These are phyloP conservation scores for Catharus fuscescens DNA, from an alignment of 2,113 vertebrate genomes.

Conservation along the genomic window DNA sequence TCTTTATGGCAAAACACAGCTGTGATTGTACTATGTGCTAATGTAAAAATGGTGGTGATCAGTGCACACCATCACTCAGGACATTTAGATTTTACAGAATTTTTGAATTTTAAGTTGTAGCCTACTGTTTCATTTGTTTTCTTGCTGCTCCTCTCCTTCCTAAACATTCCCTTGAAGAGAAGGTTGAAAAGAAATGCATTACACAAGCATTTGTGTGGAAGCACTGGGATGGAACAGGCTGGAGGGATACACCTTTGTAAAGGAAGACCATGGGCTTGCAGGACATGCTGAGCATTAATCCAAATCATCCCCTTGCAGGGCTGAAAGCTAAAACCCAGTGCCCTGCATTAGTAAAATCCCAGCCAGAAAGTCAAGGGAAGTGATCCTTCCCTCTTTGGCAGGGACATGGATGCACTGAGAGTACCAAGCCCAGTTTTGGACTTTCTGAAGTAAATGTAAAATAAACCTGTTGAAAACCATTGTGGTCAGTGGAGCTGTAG, in stretches of 20 bases:
- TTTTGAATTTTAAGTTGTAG: neutral
- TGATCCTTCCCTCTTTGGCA: neutral
- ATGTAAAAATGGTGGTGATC: neutral
- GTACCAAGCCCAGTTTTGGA: neutral
- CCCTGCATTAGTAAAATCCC: neutral
- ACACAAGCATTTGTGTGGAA: neutral
- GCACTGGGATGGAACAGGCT: neutral
- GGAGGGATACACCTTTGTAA: accelerated
- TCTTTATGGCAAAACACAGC: neutral
- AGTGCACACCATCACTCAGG: neutral
- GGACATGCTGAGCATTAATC: neutral
- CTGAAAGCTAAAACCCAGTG: neutral
- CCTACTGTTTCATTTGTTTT: neutral
- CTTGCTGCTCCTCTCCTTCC: neutral
- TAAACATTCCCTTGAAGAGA: neutral
- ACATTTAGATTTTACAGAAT: neutral
- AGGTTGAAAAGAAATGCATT: neutral
- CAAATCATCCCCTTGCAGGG: neutral
- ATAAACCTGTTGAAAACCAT: neutral
- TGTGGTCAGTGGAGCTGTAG: neutral
- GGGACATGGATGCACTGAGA: accelerated
- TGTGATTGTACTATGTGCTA: neutral
- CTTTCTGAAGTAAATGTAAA: neutral
- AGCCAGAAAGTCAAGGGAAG: neutral
- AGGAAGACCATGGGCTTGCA: neutral